Conservation (phyloP, 2,888 invertebrate genomes). For the Schizaphis graminum region DNA sequence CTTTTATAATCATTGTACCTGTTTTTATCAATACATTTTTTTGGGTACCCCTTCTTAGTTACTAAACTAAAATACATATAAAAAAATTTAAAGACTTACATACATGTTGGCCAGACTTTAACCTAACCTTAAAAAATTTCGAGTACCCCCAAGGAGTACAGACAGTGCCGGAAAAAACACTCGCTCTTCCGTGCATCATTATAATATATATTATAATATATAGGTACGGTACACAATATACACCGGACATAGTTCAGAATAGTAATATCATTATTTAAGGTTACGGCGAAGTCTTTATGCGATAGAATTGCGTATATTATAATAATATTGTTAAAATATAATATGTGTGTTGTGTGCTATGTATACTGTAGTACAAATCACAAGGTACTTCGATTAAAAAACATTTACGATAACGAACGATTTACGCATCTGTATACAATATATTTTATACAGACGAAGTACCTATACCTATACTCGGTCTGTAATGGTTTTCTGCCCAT, state of each 20-base stretch:
- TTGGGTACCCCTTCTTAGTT: no score
- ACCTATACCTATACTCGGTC: neutral
- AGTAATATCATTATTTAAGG: neutral
- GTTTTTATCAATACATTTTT: no score
- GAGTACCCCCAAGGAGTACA: no score
- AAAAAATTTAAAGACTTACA: no score
- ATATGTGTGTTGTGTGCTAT: neutral
- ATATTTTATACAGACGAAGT: constrained; percentile 1
- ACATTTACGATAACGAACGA: neutral
- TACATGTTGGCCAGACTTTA: no score
- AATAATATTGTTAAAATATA: no score
- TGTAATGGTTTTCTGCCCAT: neutral
- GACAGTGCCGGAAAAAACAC: neutral
- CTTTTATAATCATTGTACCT: no score
- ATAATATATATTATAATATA: no score
- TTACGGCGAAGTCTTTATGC: neutral
- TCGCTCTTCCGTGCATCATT: neutral
- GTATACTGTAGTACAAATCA: no score
- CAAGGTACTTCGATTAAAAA: neutral
- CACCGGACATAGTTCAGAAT: neutral
- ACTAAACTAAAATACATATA: no score
- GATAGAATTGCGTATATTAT: neutral
- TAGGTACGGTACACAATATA: no score
- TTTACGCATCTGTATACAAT: neutral
- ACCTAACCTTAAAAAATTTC: no score